Evolutionary conservation across 2,113 vertebrate species (phyloP), one percentile per base, ranked within the genome.

Genomic region (Plotosus lineatus): DNA sequence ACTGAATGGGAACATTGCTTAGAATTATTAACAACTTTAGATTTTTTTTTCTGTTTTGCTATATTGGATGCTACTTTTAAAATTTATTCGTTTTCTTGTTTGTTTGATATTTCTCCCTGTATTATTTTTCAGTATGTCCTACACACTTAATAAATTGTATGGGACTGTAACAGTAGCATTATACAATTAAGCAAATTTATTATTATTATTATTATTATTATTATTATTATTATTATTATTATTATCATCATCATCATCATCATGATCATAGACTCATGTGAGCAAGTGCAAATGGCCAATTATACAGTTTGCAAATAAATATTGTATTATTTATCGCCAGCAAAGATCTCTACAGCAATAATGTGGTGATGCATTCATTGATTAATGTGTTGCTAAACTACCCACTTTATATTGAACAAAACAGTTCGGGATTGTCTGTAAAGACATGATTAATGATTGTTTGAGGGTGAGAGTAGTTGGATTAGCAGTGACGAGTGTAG

Each of bases 361-460:
- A 91, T 90, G 89, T 90, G 86, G 65, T 81, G 72, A 81, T 86
- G 50, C 69, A 51, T 51, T 83, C 6, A 92, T 90, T 93, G 90
- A 93, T 91, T 90, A 87, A 88, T 90, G 86, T 86, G 86, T 83
- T 44, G 82, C 86, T 87, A 84, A 89, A 90, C 89, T 82, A 50
- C 88, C 76, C 60, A 75, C 83, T 79, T 89, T 87, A 66, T 75
- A 48, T 80, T 85, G 81, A 60, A 85, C 85, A 87, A 88, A 89
- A 88, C 81, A 87, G 84, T 81, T 83, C 79, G 79, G 74, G 75
- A 84, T 86, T 89, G 86, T 89, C 87, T 84, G 84, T 73, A 82
- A 60, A 51, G 86, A 88, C 83, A 65, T 90, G 90, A 92, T 90
- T 90, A 90, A 91, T 91, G 88, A 48, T 86, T 87, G 89, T 90